These are phyloP conservation scores for Notodonta dromedarius DNA, from an alignment of 2,888 invertebrate species.

Conservation along the genomic window DNA sequence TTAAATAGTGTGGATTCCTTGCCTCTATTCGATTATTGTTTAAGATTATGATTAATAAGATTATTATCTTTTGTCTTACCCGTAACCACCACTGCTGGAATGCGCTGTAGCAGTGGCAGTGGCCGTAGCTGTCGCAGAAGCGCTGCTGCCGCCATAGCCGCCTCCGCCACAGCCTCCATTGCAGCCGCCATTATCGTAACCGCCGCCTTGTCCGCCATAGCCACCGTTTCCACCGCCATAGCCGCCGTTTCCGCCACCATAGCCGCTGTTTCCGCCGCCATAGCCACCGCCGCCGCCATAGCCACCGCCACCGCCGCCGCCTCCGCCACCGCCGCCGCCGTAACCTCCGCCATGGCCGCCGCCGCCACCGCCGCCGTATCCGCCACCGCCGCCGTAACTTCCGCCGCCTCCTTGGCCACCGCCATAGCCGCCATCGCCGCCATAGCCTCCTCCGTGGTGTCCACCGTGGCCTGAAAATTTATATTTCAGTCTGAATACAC, in stretches of 20 bases:
- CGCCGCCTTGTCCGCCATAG: slow-evolving; percentile 21
- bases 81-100: slow-evolving; percentile 20
- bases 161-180: slow-evolving; percentile 33
- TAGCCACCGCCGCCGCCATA: slow-evolving; percentile 20
- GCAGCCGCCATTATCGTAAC: slow-evolving; percentile 24
- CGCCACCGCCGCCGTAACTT: slow-evolving; percentile 26
- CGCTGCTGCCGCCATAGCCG: slow-evolving; percentile 23
- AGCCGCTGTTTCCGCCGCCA: slow-evolving; percentile 21
- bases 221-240: slow-evolving; percentile 24
- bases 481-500: background rate
- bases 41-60: no score
- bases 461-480: slow-evolving; percentile 13
- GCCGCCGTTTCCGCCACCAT: slow-evolving; percentile 24
- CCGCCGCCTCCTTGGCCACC: slow-evolving; percentile 34
- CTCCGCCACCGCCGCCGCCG: slow-evolving; percentile 29
- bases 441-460: slow-evolving; percentile 32
- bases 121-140: slow-evolving; percentile 51
- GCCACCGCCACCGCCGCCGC: slow-evolving; percentile 24
- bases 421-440: slow-evolving; percentile 26
- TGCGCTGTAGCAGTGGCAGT: slow-evolving; percentile 41
- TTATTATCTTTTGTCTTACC: no score
- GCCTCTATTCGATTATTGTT: no score
- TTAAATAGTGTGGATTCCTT: no score
- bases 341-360: slow-evolving; percentile 27
- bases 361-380: slow-evolving; percentile 21